A percentile compares a stretch with the other conserved stretches of the same genome.
These are phyloP conservation scores for Lagopus leucura DNA, from an alignment of 2,113 vertebrate genomes.

Conservation along the genomic window DNA sequence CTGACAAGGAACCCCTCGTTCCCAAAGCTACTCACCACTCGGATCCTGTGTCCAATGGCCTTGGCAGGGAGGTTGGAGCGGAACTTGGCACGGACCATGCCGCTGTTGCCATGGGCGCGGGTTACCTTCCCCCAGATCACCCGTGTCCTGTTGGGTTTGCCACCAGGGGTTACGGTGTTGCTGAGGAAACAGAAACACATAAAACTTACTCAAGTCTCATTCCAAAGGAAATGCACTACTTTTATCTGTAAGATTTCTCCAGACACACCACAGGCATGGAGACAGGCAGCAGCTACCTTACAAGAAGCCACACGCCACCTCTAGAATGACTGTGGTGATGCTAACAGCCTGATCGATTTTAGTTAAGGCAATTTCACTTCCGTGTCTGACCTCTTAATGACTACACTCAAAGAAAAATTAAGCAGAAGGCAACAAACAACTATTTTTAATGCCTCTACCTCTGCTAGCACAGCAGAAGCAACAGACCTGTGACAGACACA, in stretches of 20 bases:
- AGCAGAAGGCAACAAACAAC: neutral
- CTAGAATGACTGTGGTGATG: accelerated
- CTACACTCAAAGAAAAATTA: neutral
- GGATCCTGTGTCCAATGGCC: conserved; percentile 95
- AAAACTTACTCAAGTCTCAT: neutral
- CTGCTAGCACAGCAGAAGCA: neutral
- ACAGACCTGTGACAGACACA: neutral
- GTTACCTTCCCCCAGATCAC: conserved; percentile 99
- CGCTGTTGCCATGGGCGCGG: conserved; percentile 93
- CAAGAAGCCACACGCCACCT: accelerated
- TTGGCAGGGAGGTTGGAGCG: conserved; percentile 95
- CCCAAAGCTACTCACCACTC: conserved; percentile 86
- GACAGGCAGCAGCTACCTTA: accelerated
- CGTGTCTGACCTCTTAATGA: neutral
- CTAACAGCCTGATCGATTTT: neutral
- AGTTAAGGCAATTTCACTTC: neutral
- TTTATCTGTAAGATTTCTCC: neutral
- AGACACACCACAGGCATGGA: neutral
- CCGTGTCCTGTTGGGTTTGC: conserved; percentile 95
- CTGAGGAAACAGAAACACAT: conserved; percentile 64
- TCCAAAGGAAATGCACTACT: neutral
- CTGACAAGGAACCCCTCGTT: neutral
- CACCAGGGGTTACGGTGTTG: conserved; percentile 93
- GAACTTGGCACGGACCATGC: conserved; percentile 98
- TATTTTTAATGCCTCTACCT: neutral